Percentiles rank a stretch among this genome's conserved stretches.
These are phyloP conservation scores for Bellardia pandia DNA, from an alignment of 2,888 invertebrate species.

Conservation along the genomic window DNA sequence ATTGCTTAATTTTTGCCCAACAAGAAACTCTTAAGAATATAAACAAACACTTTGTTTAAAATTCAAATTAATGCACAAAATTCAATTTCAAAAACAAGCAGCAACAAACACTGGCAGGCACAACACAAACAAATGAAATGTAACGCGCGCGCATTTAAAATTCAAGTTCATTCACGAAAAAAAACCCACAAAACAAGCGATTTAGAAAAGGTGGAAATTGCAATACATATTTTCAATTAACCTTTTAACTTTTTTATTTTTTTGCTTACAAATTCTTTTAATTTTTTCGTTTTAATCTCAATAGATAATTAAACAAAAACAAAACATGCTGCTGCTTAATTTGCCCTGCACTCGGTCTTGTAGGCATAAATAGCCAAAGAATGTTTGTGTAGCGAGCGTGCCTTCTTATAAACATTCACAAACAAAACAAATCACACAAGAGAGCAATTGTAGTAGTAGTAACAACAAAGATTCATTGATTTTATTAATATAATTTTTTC, in stretches of 20 bases:
- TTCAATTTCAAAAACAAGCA: not conserved
- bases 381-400: slow-evolving; percentile 8
- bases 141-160: slow-evolving; percentile 53
- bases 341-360: slow-evolving; percentile 22
- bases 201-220: slow-evolving; percentile 10
- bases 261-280: slow-evolving; percentile 5
- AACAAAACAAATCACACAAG: slow-evolving; percentile 62
- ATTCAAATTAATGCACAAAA: slow-evolving; percentile 55
- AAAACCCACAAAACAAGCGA: not conserved
- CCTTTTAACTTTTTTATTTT: slow-evolving; percentile 35
- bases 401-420: slow-evolving; percentile 47
- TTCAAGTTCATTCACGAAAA: slow-evolving; percentile 65
- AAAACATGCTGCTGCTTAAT: slow-evolving; percentile 17
- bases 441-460: slow-evolving; percentile 24
- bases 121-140: not conserved
- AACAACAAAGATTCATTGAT: slow-evolving; percentile 62
- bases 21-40: slow-evolving; percentile 50
- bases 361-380: not conserved
- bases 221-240: slow-evolving; percentile 44
- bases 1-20: slow-evolving; percentile 52
- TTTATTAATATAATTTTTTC: slow-evolving; percentile 35
- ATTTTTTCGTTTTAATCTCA: not conserved
- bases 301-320: slow-evolving; percentile 7
- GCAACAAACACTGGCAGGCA: not conserved
- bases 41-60: slow-evolving; percentile 41